Percentiles rank a stretch among this genome's conserved stretches.
These are phyloP conservation scores for Theonella swinhoei DNA, from an alignment of 37 sponge, comb jelly and placozoan species.

Conservation along the genomic window DNA sequence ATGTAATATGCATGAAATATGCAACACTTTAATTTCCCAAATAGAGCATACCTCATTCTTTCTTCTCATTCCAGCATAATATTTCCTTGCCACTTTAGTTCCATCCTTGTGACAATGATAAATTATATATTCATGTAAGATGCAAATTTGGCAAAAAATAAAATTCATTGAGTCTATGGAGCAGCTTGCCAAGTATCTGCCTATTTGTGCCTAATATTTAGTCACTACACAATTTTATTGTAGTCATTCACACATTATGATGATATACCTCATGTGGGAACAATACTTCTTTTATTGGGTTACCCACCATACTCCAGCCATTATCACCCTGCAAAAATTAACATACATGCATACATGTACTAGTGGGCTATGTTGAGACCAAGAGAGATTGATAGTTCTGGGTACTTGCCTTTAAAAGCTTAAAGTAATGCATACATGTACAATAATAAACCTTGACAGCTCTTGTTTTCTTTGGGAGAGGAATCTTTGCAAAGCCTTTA, in stretches of 20 bases:
- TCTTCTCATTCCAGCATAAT: slow-evolving; percentile 51
- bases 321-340: slow-evolving; percentile 36
- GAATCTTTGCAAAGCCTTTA: not conserved
- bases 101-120: not conserved
- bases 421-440: not conserved
- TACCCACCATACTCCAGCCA: slow-evolving; percentile 47
- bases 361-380: too few relatives aligned
- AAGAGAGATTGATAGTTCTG: too few relatives aligned
- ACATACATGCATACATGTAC: slow-evolving; percentile 4
- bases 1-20: too few relatives aligned
- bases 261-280: not conserved
- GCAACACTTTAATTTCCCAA: too few relatives aligned
- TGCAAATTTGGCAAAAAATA: too few relatives aligned
- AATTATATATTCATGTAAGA: not conserved
- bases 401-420: too few relatives aligned
- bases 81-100: slow-evolving; percentile 7
- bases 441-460: slow-evolving; percentile 12
- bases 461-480: not conserved
- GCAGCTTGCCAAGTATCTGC: not conserved
- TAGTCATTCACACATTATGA: too few relatives aligned
- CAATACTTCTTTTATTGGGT: slow-evolving; percentile 39
- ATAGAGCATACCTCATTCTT: slow-evolving; percentile 34
- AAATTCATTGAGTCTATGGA: not conserved
- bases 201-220: not conserved
- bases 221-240: too few relatives aligned